Base-by-base conservation (phyloP, 2,797 vertebrate species). In the Liparis tanakae region DNA sequence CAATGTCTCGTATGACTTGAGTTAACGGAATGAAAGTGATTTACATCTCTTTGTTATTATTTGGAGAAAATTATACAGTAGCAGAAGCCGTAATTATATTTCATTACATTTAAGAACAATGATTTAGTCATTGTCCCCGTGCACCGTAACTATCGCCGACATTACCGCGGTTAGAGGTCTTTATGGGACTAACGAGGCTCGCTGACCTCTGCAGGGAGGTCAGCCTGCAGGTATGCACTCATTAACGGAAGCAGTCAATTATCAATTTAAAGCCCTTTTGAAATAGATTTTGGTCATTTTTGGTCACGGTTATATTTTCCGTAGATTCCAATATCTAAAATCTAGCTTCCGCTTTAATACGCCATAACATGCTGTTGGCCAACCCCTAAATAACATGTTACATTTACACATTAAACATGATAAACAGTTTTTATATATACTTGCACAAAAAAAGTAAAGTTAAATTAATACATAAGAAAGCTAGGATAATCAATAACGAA, bases 191-290 rank as follows among this genome's bases (percentile, higher is more conserved):
- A 41, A 41, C 39, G 57, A 37, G 36, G 13, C 36, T 76, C 56
- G 54, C 69, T 79, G 65, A 85, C 65, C 64, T 46, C 64, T 48
- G 63, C 43, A 64, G 36, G 53, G 77, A 79, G 63, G 82, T 74
- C 74, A 70, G 22, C 44, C 75, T 63, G 61, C 58, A 68, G 79
- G 75, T 72, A 73, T 65, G 15, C 70, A 43, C 74, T 75, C 57
- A 72, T 87, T 84, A 82, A 63, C 43, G 54, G 55, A 1, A 30
- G 5, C n/a, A 51, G 48, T 18, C 73, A 74, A 82, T 82, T 71
- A 70, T 71, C 65, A 33, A 72, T 75, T 78, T 60, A 66, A 77
- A 79, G 41, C 17, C 17, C 22, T 0, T 1, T 68, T 25, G 33
- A 15, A 39, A 39, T 17, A 70, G 5, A 39, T 62, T 58, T 15